Evolutionary conservation across 2,113 vertebrate species (phyloP), one percentile per base, ranked within the genome.

Genomic region (Eira barbara): DNA sequence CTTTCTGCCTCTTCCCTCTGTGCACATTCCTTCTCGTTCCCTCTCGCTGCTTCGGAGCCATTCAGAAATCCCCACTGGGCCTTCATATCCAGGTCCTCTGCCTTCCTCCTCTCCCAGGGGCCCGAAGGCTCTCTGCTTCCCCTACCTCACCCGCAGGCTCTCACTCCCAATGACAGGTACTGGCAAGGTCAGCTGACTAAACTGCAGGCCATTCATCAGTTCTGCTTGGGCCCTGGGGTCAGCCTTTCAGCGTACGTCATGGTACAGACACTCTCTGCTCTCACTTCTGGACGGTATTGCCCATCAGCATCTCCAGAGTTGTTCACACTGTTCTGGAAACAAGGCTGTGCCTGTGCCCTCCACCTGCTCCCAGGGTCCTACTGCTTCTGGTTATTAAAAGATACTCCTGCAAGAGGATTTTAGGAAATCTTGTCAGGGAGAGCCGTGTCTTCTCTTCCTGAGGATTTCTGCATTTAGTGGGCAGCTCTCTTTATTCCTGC

Each of bases 241-340:
- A 12, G 29, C 12, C 4, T 39, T 67, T 47, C 13, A 6, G 10
- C 0, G 25, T 47, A 45, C 1, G 4, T 13, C 29, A 0, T 12
- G 18, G 55, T 36, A 0, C 2, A 21, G 25, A 42, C 42, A 20
- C 14, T 3, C 39, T 13, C 47, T 18, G 15, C 39, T 49, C 29
- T 74, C 7, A 0, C 45, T 94, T 84, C 67, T 12, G 25, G 34
- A 29, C 1, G 0, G 39, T 20, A 0, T 4, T 73, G 29, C 49
- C 12, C 1, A 0, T 52, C 20, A 45, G 20, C 17, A 21, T 42
- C 39, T 34, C 0, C 4, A 1, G 31, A 3, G 25, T 39, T 65
- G 57, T 76, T 67, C 29, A 15, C 4, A 7, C 36, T 69, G 1
- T 61, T 52, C 23, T 87, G 52, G 65, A 81, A 65, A 49, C 5